Percentiles rank a stretch among this genome's conserved stretches.
phyloP scores from a whole-genome alignment of 1,140 invertebrate genomes.

The Drosophila kepulauana region DNA sequence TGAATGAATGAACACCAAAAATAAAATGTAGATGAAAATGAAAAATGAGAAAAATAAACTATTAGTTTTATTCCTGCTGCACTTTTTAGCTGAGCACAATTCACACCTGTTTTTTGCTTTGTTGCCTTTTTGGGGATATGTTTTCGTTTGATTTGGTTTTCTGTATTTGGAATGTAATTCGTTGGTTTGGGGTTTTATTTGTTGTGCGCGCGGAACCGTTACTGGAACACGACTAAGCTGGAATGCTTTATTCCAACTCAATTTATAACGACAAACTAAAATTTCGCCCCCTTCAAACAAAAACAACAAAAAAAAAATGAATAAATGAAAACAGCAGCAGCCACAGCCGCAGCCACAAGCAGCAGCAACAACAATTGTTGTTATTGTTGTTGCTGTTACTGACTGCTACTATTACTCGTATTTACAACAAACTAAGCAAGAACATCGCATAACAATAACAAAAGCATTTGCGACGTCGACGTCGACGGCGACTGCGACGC shows the following conservation, averaged over 20 bases:
- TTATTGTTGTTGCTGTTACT: conserved; percentile 48
- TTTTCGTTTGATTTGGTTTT: conserved; percentile 12
- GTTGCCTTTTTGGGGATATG: neutral
- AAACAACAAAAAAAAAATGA: neutral
- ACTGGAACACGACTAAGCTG: conserved; percentile 84
- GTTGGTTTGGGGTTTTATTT: neutral
- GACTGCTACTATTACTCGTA: conserved; percentile 48
- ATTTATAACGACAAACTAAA: conserved; percentile 83
- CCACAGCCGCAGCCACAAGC: conserved; percentile 25
- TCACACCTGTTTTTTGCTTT: conserved; percentile 12
- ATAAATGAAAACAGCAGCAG: conserved; percentile 18
- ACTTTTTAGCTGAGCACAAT: neutral
- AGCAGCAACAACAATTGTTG: conserved; percentile 30
- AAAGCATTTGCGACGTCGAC: conserved; percentile 13
- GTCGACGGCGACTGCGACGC: conserved; percentile 13
- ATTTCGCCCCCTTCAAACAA: conserved; percentile 16
- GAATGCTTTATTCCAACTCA: conserved; percentile 76
- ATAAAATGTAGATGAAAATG: neutral
- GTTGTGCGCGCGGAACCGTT: conserved; percentile 78
- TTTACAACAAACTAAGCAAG: conserved; percentile 67
- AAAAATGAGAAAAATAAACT: conserved; percentile 1
- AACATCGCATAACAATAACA: conserved; percentile 31
- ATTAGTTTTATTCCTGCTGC: conserved; percentile 11
- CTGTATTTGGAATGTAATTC: conserved; percentile 9
- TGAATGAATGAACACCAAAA: neutral